Base-by-base conservation (phyloP, 2,797 vertebrate genomes). In the Synaphobranchus kaupii region DNA sequence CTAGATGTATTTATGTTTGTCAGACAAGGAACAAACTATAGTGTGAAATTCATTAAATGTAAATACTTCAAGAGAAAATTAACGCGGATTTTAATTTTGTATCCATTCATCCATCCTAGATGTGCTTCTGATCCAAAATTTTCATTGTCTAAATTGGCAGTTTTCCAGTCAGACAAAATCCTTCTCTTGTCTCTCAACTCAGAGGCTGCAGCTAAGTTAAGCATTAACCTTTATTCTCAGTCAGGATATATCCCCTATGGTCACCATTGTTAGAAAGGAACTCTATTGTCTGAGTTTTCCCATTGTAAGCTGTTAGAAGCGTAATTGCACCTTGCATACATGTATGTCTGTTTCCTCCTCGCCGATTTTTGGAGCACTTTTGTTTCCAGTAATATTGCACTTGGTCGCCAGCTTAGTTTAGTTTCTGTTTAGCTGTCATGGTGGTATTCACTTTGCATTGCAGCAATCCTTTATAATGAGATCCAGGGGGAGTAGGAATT, bases 81-180 rank as follows among this genome's bases (percentile, higher is more conserved):
- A n/a, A 68, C 28, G 66, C 4, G 1, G n/a, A 73, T 66, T 66
- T 66, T 22, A 0, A n/a, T 31, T 31, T 71, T 71, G 68, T 31
- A 71, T 71, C 68, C 68, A 48, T 82, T 66, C 58, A 39, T 86
- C 85, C 34, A 54, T 85, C 84, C 73, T 52, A 47, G 52, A 54
- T 54, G 52, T 34, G 66, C 28, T 71, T 71, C 3, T 63, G 25
- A 63, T 22, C 20, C 60, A n/a, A 63, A 63, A 68, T 28, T 50
- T n/a, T 81, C 44, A 50, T 80, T 48, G 6, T 81, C 52, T 20
- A 22, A 22, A 39, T 54, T 78, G 71, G 25, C 44, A 28, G 31
- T 56, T 31, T 39, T 56, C 54, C n/a, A 39, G 12, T 34, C 48
- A n/a, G 71, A 39, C 48, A 12, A 6, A 52, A 31, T 58, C 48